phyloP scores from a whole-genome alignment of 53 echinoderm and acorn worm genomes.

The Stichopus horrens region DNA sequence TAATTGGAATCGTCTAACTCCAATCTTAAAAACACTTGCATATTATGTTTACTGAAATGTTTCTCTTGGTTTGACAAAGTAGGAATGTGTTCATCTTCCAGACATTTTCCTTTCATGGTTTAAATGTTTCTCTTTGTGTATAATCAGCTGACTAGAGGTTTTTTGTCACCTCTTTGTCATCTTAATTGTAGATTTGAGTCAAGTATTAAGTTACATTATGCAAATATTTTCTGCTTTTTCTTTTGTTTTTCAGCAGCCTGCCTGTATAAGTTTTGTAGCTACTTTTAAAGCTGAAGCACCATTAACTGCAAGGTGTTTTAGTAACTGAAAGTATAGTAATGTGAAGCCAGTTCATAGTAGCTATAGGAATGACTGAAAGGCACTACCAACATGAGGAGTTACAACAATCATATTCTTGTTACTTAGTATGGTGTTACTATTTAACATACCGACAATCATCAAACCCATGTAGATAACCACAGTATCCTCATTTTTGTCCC shows the following conservation, averaged over 20 bases:
- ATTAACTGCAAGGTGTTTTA: background rate
- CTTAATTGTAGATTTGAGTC: background rate
- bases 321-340: background rate
- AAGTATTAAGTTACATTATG: slow-evolving; percentile 36
- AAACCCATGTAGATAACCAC: too few relatives aligned
- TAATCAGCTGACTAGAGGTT: slow-evolving; percentile 1
- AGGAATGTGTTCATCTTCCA: slow-evolving; percentile 28
- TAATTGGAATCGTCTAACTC: too few relatives aligned
- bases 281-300: background rate
- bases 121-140: slow-evolving; percentile 17
- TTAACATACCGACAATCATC: too few relatives aligned
- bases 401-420: too few relatives aligned
- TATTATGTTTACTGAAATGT: slow-evolving; percentile 36
- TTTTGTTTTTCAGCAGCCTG: slow-evolving; percentile 28
- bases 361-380: background rate
- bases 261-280: slow-evolving; percentile 36
- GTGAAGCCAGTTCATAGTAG: background rate
- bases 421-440: too few relatives aligned
- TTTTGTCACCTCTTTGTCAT: slow-evolving; percentile 3
- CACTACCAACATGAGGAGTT: too few relatives aligned
- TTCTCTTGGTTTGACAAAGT: background rate
- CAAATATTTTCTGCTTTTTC: slow-evolving; percentile 26
- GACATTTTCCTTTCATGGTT: background rate
- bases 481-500: too few relatives aligned
- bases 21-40: background rate